Conservation (phyloP, 2,113 vertebrate genomes). For the Physeter macrocephalus region DNA sequence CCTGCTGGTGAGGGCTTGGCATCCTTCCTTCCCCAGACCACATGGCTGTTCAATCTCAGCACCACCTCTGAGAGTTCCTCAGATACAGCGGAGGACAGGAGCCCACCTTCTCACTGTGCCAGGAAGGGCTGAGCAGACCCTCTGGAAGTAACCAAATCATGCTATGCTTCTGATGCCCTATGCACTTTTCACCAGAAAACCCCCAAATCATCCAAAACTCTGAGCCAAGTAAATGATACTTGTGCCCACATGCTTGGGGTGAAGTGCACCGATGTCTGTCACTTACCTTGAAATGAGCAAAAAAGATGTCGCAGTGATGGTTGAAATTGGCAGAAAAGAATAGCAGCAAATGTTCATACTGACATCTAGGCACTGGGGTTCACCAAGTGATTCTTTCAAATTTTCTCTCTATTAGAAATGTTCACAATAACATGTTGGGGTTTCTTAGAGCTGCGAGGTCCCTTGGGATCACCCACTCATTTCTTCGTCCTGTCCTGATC, state of each 20-base stretch:
- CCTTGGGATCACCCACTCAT: fast-evolving
- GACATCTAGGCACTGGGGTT: fast-evolving
- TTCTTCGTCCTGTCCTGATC: neutral
- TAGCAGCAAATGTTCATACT: neutral
- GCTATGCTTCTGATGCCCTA: neutral
- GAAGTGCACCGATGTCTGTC: neutral
- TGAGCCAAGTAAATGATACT: neutral
- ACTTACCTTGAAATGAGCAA: neutral
- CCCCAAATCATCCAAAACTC: neutral
- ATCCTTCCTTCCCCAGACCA: too few relatives aligned
- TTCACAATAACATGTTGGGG: neutral
- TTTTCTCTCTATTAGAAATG: neutral
- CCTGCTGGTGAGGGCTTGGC: neutral
- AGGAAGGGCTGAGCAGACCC: too few relatives aligned
- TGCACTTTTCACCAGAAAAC: fast-evolving
- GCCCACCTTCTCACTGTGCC: neutral
- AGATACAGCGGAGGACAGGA: neutral
- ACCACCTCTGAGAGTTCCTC: fast-evolving
- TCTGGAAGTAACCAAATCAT: neutral
- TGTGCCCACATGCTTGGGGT: neutral
- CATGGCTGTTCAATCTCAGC: neutral
- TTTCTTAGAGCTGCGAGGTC: neutral
- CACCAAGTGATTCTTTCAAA: neutral
- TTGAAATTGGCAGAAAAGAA: neutral
- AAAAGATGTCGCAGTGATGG: fast-evolving